Evolutionary conservation across 2,113 vertebrate genomes (phyloP).

Genomic region (Rhodinocichla rosea): DNA sequence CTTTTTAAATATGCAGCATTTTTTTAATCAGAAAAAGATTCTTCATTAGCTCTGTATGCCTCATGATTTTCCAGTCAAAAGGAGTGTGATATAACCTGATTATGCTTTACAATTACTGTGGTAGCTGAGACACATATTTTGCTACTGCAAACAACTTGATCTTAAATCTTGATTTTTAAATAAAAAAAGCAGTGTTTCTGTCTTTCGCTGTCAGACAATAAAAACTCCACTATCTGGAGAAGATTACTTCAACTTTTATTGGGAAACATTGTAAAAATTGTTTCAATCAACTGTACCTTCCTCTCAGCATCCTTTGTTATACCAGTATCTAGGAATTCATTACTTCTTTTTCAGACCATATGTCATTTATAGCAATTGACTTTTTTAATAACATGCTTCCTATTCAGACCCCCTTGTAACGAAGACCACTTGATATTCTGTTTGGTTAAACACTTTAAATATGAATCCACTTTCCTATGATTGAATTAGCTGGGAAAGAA

Average conservation of each 20-base stretch:
- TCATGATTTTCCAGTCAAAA: neutral
- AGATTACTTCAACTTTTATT: neutral
- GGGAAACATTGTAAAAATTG: neutral
- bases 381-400: neutral
- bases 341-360: neutral
- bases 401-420: neutral
- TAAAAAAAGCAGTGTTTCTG: neutral
- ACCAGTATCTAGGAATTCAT: neutral
- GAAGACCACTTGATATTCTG: neutral
- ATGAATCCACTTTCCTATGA: neutral
- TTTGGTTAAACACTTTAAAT: neutral
- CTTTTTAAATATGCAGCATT: neutral
- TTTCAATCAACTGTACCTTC: neutral
- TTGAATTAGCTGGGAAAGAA: neutral
- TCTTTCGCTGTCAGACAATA: neutral
- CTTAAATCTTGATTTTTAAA: neutral
- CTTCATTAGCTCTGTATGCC: neutral
- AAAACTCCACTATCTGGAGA: neutral
- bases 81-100: neutral
- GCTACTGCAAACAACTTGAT: neutral
- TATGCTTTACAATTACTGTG: neutral
- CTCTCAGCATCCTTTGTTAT: neutral
- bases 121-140: neutral
- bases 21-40: neutral
- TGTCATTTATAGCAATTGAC: neutral